These are phyloP conservation scores for Diadromus collaris DNA, from an alignment of 2,888 invertebrate species.

Conservation along the genomic window DNA sequence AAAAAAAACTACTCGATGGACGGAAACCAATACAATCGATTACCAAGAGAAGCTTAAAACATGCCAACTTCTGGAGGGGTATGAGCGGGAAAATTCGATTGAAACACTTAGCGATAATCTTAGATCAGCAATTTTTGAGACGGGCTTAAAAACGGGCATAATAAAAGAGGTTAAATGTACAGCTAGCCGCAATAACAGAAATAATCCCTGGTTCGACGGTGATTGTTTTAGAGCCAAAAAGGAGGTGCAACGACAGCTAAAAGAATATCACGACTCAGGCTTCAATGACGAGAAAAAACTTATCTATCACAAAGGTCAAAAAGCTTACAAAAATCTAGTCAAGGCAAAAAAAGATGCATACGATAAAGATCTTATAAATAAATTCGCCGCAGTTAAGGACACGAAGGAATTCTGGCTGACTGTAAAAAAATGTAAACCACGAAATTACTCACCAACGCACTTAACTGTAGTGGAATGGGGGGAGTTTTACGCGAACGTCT, in stretches of 20 bases:
- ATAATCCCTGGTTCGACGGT: neutral
- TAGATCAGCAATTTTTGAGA: neutral
- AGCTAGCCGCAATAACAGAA: neutral
- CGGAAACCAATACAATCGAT: neutral
- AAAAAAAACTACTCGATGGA: neutral
- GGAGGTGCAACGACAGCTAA: neutral
- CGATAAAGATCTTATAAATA: slow-evolving; percentile 13
- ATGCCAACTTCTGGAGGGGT: neutral
- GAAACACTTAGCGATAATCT: neutral
- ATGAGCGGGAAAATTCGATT: neutral
- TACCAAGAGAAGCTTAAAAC: neutral
- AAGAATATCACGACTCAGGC: neutral
- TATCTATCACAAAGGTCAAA: neutral
- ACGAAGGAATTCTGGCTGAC: slow-evolving; percentile 24
- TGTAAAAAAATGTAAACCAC: slow-evolving; percentile 12
- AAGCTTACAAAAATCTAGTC: slow-evolving; percentile 6
- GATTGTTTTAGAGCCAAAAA: neutral
- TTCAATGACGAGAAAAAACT: neutral
- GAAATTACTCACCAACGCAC: neutral
- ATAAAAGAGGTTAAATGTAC: neutral
- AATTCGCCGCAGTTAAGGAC: slow-evolving; percentile 36
- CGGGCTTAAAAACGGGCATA: neutral
- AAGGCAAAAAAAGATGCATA: slow-evolving; percentile 12
- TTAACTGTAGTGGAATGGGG: slow-evolving; percentile 9
- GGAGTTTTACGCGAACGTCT: slow-evolving; percentile 16